Conservation (phyloP, 2,113 vertebrate genomes). For the Bettongia penicillata region DNA sequence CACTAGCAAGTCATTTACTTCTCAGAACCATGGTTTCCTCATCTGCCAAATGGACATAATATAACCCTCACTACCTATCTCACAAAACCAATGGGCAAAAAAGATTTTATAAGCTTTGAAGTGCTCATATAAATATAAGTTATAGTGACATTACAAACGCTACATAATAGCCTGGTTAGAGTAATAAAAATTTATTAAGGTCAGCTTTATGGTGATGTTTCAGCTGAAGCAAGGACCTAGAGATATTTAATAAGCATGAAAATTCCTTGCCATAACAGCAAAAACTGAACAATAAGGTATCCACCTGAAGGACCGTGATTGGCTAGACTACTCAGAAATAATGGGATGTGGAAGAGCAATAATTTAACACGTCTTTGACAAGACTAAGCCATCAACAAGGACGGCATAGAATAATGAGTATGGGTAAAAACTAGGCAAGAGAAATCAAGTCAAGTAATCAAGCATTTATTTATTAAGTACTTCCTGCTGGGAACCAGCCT, state of each 20-base stretch:
- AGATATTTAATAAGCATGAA: constrained; percentile 49
- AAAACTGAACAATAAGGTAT: constrained; percentile 50
- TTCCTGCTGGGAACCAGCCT: no score
- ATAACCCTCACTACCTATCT: neutral
- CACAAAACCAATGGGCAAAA: neutral
- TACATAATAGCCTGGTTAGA: neutral
- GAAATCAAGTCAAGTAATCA: neutral
- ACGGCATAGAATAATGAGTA: constrained; percentile 37
- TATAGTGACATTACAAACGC: constrained; percentile 25
- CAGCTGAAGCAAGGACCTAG: constrained; percentile 53
- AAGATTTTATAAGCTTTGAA: neutral
- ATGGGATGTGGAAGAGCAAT: constrained; percentile 54
- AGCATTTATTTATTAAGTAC: no score
- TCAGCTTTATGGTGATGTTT: constrained; percentile 53
- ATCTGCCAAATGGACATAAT: constrained; percentile 1
- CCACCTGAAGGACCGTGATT: constrained; percentile 42
- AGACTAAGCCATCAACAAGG: constrained; percentile 18
- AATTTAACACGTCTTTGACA: constrained; percentile 62
- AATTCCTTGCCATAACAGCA: constrained; percentile 31
- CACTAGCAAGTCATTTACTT: neutral
- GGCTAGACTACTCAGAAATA: constrained; percentile 50
- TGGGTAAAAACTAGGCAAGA: constrained; percentile 30
- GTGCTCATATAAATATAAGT: constrained; percentile 14
- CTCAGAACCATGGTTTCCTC: neutral
- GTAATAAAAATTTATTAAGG: constrained; percentile 28